Conservation (phyloP, 2,797 vertebrate genomes). For the Enoplosus armatus region DNA sequence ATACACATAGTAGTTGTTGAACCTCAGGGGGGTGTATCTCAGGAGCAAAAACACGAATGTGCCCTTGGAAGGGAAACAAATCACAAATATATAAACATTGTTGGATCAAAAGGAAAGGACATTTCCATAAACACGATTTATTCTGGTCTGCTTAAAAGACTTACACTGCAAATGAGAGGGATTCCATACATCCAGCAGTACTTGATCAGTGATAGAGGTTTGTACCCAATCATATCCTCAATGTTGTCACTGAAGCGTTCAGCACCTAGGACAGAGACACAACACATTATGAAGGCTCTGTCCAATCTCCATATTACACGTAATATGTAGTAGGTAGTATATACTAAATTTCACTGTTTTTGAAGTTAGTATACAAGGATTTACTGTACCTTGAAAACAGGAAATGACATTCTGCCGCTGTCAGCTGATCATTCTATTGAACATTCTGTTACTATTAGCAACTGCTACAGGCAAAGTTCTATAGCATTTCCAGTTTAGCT, state of each 20-base stretch:
- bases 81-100: not conserved
- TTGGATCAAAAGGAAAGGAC: not conserved
- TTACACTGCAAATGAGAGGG: slow-evolving; percentile 74
- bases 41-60: slow-evolving; percentile 75
- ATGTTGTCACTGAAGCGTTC: slow-evolving; percentile 80
- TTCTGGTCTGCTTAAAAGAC: slow-evolving; percentile 16
- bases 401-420: too few relatives aligned
- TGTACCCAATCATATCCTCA: slow-evolving; percentile 83
- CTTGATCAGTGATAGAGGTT: slow-evolving; percentile 73
- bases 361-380: not conserved
- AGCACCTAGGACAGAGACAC: slow-evolving; percentile 68
- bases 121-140: not conserved
- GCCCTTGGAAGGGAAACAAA: slow-evolving; percentile 54
- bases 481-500: too few relatives aligned
- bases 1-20: slow-evolving; percentile 80
- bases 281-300: not conserved
- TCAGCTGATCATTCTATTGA: too few relatives aligned
- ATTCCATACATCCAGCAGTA: slow-evolving; percentile 80
- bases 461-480: too few relatives aligned
- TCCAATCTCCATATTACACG: not conserved
- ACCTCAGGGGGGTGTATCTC: slow-evolving; percentile 76
- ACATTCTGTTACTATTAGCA: too few relatives aligned
- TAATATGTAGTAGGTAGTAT: not conserved
- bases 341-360: not conserved
- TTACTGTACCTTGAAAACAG: too few relatives aligned